Percentiles rank a stretch among this genome's conserved stretches.
phyloP scores from a whole-genome alignment of 2,113 vertebrate species.

The Emydocephalus ijimae region DNA sequence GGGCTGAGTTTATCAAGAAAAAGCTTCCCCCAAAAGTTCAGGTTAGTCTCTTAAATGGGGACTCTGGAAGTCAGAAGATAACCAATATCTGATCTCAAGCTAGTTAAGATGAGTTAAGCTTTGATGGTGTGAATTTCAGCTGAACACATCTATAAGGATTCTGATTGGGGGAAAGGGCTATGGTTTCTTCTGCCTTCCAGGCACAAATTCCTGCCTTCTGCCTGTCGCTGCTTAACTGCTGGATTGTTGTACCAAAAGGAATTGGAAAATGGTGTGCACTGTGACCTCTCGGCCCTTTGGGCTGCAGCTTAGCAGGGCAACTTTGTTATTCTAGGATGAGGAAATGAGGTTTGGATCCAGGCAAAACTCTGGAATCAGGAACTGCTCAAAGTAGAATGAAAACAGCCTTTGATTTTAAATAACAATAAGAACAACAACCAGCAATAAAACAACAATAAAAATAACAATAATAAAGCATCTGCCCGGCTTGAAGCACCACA shows the following conservation, averaged over 20 bases:
- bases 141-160: background rate
- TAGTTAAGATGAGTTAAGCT: background rate
- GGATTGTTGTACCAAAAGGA: constrained; percentile 25
- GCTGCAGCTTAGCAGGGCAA: background rate
- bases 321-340: constrained; percentile 62
- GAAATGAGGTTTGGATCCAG: constrained; percentile 52
- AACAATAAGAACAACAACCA: background rate
- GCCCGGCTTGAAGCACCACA: no score
- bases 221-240: background rate
- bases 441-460: no score
- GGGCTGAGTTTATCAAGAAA: background rate
- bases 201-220: background rate
- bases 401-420: constrained; percentile 49
- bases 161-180: background rate
- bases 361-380: constrained; percentile 11
- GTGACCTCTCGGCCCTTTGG: constrained; percentile 19
- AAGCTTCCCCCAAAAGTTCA: background rate
- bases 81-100: background rate
- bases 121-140: background rate
- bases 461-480: no score
- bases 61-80: background rate
- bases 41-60: background rate
- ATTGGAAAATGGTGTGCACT: constrained; percentile 21
- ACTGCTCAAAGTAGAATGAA: constrained; percentile 54
- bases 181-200: background rate